A percentile compares a stretch with the other conserved stretches of the same genome.
These are phyloP conservation scores for Panzeria rudis DNA, from an alignment of 2,888 invertebrate species.

Conservation along the genomic window DNA sequence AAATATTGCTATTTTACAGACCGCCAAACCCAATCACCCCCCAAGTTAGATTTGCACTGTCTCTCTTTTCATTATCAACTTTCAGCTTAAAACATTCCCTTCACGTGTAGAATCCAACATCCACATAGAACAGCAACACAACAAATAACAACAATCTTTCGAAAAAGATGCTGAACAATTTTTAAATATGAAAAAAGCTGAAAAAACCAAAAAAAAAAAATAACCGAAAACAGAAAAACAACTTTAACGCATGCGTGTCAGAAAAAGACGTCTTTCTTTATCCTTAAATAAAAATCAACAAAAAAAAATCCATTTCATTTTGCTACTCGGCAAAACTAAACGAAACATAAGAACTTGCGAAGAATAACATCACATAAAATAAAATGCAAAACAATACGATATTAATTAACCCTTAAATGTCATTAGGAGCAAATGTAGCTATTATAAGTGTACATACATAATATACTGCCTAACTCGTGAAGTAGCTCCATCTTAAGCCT, in stretches of 20 bases:
- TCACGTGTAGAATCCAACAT: conserved; percentile 43
- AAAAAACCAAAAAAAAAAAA: conserved; percentile 1
- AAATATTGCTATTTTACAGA: background rate
- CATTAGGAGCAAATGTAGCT: background rate
- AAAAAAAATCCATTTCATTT: conserved; percentile 37
- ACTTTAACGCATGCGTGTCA: conserved; percentile 39
- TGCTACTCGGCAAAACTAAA: conserved; percentile 17
- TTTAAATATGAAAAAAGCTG: background rate
- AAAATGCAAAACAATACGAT: conserved; percentile 4
- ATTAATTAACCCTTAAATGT: conserved; percentile 36
- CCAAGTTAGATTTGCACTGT: background rate
- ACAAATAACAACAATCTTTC: conserved; percentile 56
- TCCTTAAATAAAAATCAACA: conserved; percentile 21
- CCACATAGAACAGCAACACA: conserved; percentile 31
- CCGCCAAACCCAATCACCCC: background rate
- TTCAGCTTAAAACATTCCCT: conserved; percentile 43
- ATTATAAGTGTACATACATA: too few species aligned
- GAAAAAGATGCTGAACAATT: conserved; percentile 36
- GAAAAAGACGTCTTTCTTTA: conserved; percentile 12
- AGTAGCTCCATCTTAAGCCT: too few species aligned
- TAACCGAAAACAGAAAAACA: conserved; percentile 54
- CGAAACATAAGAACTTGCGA: conserved; percentile 28
- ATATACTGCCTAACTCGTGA: too few species aligned
- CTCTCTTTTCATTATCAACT: conserved; percentile 23
- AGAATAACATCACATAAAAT: conserved; percentile 53